A percentile compares a stretch with the other conserved stretches of the same genome.
Conservation (phyloP, 2,888 invertebrate species). For the Oscheius sp. region DNA sequence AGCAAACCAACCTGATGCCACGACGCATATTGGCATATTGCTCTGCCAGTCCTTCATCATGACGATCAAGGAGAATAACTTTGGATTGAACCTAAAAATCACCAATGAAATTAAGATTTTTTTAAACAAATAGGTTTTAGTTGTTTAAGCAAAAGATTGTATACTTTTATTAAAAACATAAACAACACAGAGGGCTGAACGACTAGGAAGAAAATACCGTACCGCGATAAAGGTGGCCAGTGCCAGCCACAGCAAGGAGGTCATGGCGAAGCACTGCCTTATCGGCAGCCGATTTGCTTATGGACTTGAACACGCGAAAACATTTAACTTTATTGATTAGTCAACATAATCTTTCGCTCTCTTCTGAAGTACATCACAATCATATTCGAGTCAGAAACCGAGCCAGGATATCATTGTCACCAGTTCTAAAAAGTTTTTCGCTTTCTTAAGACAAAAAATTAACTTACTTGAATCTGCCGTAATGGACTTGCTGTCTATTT, state of each 20-base stretch:
- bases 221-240: constrained; percentile 21
- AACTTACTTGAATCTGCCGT: constrained; percentile 19
- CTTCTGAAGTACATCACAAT: neutral
- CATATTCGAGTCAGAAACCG: constrained; percentile 16
- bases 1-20: neutral
- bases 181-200: no score
- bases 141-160: no score
- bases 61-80: neutral
- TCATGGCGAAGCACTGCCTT: constrained; percentile 27
- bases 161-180: no score
- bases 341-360: constrained; percentile 1
- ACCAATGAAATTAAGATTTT: no score
- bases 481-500: neutral
- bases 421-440: constrained; percentile 3
- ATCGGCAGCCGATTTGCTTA: constrained; percentile 1
- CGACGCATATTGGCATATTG: neutral
- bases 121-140: neutral
- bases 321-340: constrained; percentile 24
- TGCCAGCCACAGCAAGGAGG: constrained; percentile 28
- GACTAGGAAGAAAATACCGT: neutral
- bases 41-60: neutral
- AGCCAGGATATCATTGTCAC: constrained; percentile 14
- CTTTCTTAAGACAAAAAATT: neutral
- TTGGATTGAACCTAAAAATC: constrained; percentile 1
- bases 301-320: constrained; percentile 18